phyloP scores from a whole-genome alignment of 2,113 vertebrate genomes.

The Tringa solitaria region DNA sequence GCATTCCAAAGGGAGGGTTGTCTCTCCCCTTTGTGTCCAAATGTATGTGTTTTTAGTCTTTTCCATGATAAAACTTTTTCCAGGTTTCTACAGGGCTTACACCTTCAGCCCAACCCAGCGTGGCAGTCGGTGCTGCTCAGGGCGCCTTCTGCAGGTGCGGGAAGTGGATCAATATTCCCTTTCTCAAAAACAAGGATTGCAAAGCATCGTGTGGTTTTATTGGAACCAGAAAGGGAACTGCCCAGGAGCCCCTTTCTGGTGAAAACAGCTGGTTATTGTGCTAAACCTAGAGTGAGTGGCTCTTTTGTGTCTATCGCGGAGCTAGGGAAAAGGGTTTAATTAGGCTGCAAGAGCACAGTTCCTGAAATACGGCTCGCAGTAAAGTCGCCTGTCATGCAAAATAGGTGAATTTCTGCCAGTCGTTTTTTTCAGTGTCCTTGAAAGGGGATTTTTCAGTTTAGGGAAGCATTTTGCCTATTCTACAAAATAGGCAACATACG shows the following conservation, averaged over 20 bases:
- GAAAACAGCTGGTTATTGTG: background rate
- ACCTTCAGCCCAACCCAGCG: background rate
- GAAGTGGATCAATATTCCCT: background rate
- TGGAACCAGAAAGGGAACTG: background rate
- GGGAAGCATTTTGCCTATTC: slow-evolving; percentile 65
- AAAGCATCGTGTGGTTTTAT: background rate
- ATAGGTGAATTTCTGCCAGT: slow-evolving; percentile 61
- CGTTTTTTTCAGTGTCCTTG: slow-evolving; percentile 58
- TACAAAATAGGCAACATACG: slow-evolving; percentile 58
- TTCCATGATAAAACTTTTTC: background rate
- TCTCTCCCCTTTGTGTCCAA: background rate
- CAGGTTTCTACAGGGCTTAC: background rate
- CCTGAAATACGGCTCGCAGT: slow-evolving; percentile 3
- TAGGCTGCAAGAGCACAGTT: background rate
- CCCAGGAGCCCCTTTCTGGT: slow-evolving; percentile 1
- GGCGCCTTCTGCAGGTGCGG: background rate
- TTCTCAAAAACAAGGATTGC: background rate
- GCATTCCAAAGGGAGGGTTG: background rate
- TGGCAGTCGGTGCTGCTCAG: rapidly evolving
- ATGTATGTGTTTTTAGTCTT: background rate
- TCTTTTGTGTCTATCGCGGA: background rate
- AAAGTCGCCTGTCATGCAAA: slow-evolving; percentile 52
- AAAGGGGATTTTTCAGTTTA: slow-evolving; percentile 68
- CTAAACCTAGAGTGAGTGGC: background rate
- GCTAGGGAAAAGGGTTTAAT: slow-evolving; percentile 32